These are phyloP conservation scores for Drosophila parabipectinata DNA, from an alignment of 1,140 invertebrate genomes.

Conservation along the genomic window DNA sequence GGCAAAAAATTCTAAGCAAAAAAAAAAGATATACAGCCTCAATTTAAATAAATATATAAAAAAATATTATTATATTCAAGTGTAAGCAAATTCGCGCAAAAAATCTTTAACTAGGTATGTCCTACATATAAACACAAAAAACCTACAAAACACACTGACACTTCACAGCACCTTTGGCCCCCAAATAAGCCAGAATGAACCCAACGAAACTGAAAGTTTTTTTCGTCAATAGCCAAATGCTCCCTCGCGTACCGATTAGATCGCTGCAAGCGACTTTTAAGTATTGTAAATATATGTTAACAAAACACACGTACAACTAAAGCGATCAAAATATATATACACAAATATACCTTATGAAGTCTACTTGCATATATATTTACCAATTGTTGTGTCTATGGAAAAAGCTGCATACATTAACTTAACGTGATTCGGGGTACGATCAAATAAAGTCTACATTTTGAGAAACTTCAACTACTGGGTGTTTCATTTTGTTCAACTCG, in stretches of 20 bases:
- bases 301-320: conserved; percentile 41
- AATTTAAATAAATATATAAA: conserved; percentile 34
- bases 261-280: conserved; percentile 27
- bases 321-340: conserved; percentile 38
- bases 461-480: conserved; percentile 47
- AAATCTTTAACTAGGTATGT: conserved; percentile 83
- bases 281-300: conserved; percentile 50
- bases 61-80: conserved; percentile 58
- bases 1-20: conserved; percentile 23
- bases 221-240: conserved; percentile 11
- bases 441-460: conserved; percentile 80
- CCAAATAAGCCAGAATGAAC: conserved; percentile 23
- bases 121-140: conserved; percentile 40
- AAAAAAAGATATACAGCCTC: conserved; percentile 9
- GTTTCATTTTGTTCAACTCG: not conserved
- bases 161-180: conserved; percentile 29
- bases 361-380: conserved; percentile 57
- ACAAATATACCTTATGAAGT: conserved; percentile 32
- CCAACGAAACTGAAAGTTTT: conserved; percentile 37
- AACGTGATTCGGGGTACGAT: conserved; percentile 61
- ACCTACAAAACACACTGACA: conserved; percentile 9
- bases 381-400: conserved; percentile 71
- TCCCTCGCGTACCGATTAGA: conserved; percentile 13
- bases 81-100: conserved; percentile 72
- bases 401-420: conserved; percentile 56